phyloP scores from a whole-genome alignment of 2,113 vertebrate species.

The Cottus gobio region DNA sequence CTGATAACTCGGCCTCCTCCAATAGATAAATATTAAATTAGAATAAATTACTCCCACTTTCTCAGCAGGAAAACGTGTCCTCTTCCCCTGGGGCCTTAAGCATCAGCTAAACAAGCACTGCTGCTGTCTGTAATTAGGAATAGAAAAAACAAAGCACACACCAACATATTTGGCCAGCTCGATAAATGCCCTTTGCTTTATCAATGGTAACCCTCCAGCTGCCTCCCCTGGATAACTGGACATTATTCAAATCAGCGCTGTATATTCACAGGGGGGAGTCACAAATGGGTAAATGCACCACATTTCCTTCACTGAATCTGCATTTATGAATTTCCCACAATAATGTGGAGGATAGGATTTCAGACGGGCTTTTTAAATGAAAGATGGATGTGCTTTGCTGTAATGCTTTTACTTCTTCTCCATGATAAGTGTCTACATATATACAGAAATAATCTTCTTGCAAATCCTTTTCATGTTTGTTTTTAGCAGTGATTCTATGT shows the following conservation, averaged over 20 bases:
- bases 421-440: slow-evolving; percentile 40
- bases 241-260: slow-evolving; percentile 45
- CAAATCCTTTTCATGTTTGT: slow-evolving; percentile 62
- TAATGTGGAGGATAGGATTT: slow-evolving; percentile 34
- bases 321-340: slow-evolving; percentile 33
- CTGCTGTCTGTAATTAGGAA: slow-evolving; percentile 62
- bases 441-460: slow-evolving; percentile 47
- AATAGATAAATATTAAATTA: slow-evolving; percentile 80
- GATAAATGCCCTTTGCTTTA: slow-evolving; percentile 47
- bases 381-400: slow-evolving; percentile 23
- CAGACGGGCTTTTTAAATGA: slow-evolving; percentile 35
- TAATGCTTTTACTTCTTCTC: slow-evolving; percentile 29
- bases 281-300: slow-evolving; percentile 19
- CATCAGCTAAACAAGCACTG: slow-evolving; percentile 52
- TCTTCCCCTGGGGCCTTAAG: slow-evolving; percentile 50
- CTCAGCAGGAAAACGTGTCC: slow-evolving; percentile 58
- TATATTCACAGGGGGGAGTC: neutral
- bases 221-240: slow-evolving; percentile 48
- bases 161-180: slow-evolving; percentile 33
- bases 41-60: slow-evolving; percentile 76
- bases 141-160: slow-evolving; percentile 36
- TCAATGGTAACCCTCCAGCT: slow-evolving; percentile 52
- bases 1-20: slow-evolving; percentile 69
- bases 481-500: slow-evolving; percentile 62
- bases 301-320: slow-evolving; percentile 22